Base-by-base conservation (phyloP, 2,888 invertebrate species). In the Cordylochernes scorpioides region DNA sequence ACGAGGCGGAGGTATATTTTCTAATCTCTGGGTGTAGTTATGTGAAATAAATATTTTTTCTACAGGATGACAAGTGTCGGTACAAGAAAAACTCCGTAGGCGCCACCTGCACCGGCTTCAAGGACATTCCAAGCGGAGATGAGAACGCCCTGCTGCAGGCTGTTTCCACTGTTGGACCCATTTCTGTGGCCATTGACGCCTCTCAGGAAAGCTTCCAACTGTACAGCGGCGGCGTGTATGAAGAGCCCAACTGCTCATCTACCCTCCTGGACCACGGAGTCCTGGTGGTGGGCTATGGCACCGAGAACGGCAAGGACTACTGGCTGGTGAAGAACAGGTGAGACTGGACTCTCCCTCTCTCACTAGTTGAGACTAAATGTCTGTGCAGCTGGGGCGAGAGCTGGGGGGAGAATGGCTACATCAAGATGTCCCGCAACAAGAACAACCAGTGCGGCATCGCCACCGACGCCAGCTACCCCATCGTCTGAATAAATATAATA, bases 311-410 rank as follows among this genome's bases (percentile, higher is more conserved):
- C 32, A 52, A 62, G 32, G 72, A 74, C 51, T 78, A 71, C 53
- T 80, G 75, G 74, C 55, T 78, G 15, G 72, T 80, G 32, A 80
- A 80, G 59, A 80, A 80, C 58, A 75, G 75, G 28, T 77, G 74
- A 73, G 66, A 71, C n/a, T n/a, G n/a, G n/a, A n/a, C n/a, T n/a
- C n/a, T n/a, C n/a, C n/a, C n/a, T n/a, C n/a, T n/a, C n/a, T n/a
- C n/a, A n/a, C n/a, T n/a, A n/a, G n/a, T n/a, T n/a, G n/a, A n/a
- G n/a, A n/a, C n/a, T n/a, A n/a, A n/a, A n/a, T n/a, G n/a, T n/a
- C n/a, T n/a, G n/a, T n/a, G n/a, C n/a, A n/a, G n/a, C n/a, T n/a
- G n/a, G n/a, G n/a, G n/a, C n/a, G n/a, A n/a, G n/a, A n/a, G n/a
- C n/a, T n/a, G n/a, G n/a, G n/a, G n/a, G n/a, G n/a, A n/a, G n/a